Conservation (phyloP, 2,888 invertebrate species). For the Coenonympha glycerion region DNA sequence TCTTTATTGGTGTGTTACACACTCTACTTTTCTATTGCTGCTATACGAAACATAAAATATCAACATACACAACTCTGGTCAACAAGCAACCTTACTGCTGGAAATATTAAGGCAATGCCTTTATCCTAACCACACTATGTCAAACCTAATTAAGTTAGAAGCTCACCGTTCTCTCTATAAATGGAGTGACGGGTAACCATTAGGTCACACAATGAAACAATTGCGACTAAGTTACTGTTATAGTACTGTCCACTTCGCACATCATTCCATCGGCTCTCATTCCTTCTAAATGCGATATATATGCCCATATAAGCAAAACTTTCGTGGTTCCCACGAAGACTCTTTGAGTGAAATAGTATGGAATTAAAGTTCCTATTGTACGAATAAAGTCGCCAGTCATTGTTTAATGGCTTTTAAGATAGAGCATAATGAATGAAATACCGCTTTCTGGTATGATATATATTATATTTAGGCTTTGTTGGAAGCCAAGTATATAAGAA, state of each 20-base stretch:
- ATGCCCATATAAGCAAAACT: conserved; percentile 9
- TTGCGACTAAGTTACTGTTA: conserved; percentile 8
- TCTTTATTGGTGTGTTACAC: too few species aligned
- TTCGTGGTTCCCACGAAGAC: conserved; percentile 2
- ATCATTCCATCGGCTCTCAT: conserved; percentile 9
- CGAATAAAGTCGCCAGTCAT: too few species aligned
- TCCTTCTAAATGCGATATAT: conserved; percentile 1
- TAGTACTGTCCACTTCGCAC: conserved; percentile 5
- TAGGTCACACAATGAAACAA: conserved; percentile 14
- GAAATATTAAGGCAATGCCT: background rate
- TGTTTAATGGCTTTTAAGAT: too few species aligned
- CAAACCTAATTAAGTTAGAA: conserved; percentile 27
- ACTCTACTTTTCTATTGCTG: too few species aligned
- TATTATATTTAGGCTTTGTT: too few species aligned
- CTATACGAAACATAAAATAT: too few species aligned
- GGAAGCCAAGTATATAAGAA: too few species aligned
- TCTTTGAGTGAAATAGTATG: background rate
- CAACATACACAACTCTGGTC: too few species aligned
- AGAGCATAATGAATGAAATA: too few species aligned
- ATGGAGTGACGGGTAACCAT: conserved; percentile 40
- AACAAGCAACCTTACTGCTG: too few species aligned
- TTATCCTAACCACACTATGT: conserved; percentile 24
- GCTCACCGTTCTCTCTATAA: conserved; percentile 34
- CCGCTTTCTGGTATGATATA: too few species aligned
- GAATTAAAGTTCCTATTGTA: background rate